Base-by-base conservation (phyloP, 1,140 invertebrate species). In the Latrodectus geometricus region DNA sequence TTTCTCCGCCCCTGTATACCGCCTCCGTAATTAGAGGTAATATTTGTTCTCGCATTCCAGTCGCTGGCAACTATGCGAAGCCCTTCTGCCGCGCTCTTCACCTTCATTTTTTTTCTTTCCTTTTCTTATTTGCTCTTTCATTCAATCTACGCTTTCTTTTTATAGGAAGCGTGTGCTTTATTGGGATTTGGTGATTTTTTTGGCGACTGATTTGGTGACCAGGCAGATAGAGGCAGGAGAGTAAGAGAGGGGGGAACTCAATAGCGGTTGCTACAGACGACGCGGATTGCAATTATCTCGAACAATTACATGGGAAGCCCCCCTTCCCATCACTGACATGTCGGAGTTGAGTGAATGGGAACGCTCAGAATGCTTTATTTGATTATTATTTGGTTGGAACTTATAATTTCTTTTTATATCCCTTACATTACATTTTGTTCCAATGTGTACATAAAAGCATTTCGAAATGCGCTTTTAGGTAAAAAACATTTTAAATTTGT, bases 41-140 rank as follows among this genome's bases (percentile, higher is more conserved):
- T 80, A 80, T 80, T 80, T 80, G 78, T 80, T 80, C 78, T 69
- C 78, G 78, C 78, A 80, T 80, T 80, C 78, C 78, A 15, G 35
- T 52, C 66, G 23, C 76, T 21, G 21, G 74, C 52, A 76, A 52
- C 54, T 76, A 76, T 76, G 74, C 72, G 9, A n/a, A 11, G 52
- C 21, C 12, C 17, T 61, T 61, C 54, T 61, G 54, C 8, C 0
- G 54, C 17, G 54, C 17, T 14, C 11, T 61, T 61, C 54, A 14
- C 35, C 35, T 35, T 35, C 5, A 35, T 61, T 61, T 61, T 61
- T 61, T 61, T 61, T 8, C 11, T 61, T 61, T 61, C 17, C 54
- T 54, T 76, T 76, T 76, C 52, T 52, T 74, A 50, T 50, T 74
- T 49, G 35, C n/a, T 35, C 35, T 35, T 35, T 35, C 35, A 35